A percentile compares a stretch with the other conserved stretches of the same genome.
Conservation (phyloP, 2,888 invertebrate genomes). For the Nymphalis polychloros region DNA sequence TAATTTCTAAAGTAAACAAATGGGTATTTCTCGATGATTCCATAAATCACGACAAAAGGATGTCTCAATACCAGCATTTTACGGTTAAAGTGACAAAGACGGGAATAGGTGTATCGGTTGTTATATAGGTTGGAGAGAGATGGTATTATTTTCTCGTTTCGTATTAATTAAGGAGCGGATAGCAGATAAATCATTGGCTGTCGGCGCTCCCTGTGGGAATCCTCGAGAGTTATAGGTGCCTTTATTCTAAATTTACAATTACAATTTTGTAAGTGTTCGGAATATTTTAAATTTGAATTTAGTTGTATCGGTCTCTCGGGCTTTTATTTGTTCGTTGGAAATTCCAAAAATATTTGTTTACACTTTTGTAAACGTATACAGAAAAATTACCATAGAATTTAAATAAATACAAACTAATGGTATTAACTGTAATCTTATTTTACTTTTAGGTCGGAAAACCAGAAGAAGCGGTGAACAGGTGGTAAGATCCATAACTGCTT, state of each 20-base stretch:
- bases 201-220: slow-evolving; percentile 80
- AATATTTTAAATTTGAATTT: slow-evolving; percentile 67
- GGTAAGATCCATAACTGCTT: no score
- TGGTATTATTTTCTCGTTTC: slow-evolving; percentile 52
- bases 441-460: not conserved
- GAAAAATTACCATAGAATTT: slow-evolving; percentile 10
- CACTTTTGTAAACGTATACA: slow-evolving; percentile 9
- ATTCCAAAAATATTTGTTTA: slow-evolving; percentile 33
- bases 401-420: not conserved
- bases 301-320: slow-evolving; percentile 65
- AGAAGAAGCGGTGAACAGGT: not conserved
- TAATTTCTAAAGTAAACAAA: slow-evolving; percentile 80
- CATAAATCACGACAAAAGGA: slow-evolving; percentile 73
- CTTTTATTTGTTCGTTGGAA: slow-evolving; percentile 39
- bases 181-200: slow-evolving; percentile 77
- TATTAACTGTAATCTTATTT: not conserved
- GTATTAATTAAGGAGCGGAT: slow-evolving; percentile 76
- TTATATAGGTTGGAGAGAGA: slow-evolving; percentile 55
- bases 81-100: slow-evolving; percentile 54
- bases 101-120: slow-evolving; percentile 25
- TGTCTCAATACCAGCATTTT: slow-evolving; percentile 72
- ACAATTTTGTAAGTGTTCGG: slow-evolving; percentile 75
- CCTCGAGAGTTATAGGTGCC: slow-evolving; percentile 77
- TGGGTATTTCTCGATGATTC: slow-evolving; percentile 67
- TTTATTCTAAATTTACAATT: slow-evolving; percentile 82